Base-by-base conservation (phyloP, 35 echinoderm and acorn worm genomes). In the Ptychodera flava region DNA sequence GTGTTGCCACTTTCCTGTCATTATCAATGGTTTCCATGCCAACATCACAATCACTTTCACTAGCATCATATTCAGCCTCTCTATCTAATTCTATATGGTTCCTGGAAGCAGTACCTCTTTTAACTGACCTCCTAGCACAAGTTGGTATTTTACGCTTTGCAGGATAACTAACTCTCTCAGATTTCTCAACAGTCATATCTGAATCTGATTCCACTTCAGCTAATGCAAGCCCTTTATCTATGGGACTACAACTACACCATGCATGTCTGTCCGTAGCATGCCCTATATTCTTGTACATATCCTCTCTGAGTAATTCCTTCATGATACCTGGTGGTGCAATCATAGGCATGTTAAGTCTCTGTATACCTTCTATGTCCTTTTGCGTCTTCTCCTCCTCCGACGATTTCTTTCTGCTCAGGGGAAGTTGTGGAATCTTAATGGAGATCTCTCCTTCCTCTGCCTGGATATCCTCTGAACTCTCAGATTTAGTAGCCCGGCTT, bases 381-480 rank as follows among this genome's bases (percentile, higher is more conserved):
- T 64, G 45, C 22, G 45, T 12, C 22, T 64, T 64, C 6, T 64
- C 45, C 6, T 6, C 6, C 22, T 64, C 80, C 32, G 1, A 1
- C 30, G 2, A 15, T 29, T 32, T 2, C 12, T 30, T 80, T 80
- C 78, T 80, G 28, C 31, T 29, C 12, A 80, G 12, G 12, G 12
- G 78, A 30, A 30, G 78, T 28, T 1, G 36, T 52, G 31, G 79
- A 6, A 30, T 80, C 32, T 80, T 33, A 33, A 33, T 16, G 28
- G 34, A 16, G 14, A 16, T 82, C 79, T 29, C n/a, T 30, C n/a
- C 32, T 16, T 31, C 80, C 34, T 82, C 32, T 32, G 80, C 34
- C 32, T 31, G 28, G 16, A 34, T 82, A 22, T 82, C 34, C 6
- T 88, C 86, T 88, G 77, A 34, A 52, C 78, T 79, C 53, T 88